Evolutionary conservation across 2,888 invertebrate species (phyloP).

Genomic region (Dusona sp.): DNA sequence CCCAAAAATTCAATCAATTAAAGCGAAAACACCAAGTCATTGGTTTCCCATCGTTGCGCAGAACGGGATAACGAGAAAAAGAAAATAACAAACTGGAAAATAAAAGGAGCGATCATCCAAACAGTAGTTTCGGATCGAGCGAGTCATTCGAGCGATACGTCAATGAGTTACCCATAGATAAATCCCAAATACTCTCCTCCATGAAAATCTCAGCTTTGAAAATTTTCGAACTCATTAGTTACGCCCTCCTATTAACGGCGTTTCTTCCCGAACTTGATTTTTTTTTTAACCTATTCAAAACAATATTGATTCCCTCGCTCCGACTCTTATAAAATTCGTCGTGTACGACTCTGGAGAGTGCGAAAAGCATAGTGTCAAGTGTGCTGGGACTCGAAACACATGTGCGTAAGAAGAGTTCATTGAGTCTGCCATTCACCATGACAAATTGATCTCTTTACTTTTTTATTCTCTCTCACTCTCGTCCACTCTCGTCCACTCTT

Average conservation of each 20-base stretch:
- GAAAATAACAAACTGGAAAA: not conserved
- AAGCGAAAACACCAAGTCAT: conserved; percentile 80
- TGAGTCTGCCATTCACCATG: conserved; percentile 68
- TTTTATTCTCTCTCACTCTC: not conserved
- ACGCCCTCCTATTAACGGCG: conserved; percentile 16
- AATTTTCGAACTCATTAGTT: conserved; percentile 41
- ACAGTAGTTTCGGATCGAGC: conserved; percentile 48
- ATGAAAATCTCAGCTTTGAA: not conserved
- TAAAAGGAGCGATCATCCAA: conserved; percentile 22
- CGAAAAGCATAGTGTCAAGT: conserved; percentile 23
- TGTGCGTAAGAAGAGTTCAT: conserved; percentile 61
- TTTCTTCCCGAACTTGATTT: conserved; percentile 7
- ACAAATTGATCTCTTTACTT: conserved; percentile 64
- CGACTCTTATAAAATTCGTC: not conserved
- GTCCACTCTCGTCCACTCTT: conserved; percentile 45
- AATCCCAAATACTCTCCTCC: not conserved
- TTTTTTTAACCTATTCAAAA: not conserved
- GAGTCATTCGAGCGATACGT: conserved; percentile 60
- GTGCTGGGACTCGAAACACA: conserved; percentile 28
- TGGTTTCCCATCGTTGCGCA: conserved; percentile 69
- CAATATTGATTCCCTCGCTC: not conserved
- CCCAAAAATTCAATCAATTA: conserved; percentile 82
- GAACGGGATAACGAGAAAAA: conserved; percentile 8
- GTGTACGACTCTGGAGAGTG: not conserved
- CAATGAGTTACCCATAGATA: conserved; percentile 54